Evolutionary conservation across 2,113 vertebrate species (phyloP).

Genomic region (Macrotis lagotis): DNA sequence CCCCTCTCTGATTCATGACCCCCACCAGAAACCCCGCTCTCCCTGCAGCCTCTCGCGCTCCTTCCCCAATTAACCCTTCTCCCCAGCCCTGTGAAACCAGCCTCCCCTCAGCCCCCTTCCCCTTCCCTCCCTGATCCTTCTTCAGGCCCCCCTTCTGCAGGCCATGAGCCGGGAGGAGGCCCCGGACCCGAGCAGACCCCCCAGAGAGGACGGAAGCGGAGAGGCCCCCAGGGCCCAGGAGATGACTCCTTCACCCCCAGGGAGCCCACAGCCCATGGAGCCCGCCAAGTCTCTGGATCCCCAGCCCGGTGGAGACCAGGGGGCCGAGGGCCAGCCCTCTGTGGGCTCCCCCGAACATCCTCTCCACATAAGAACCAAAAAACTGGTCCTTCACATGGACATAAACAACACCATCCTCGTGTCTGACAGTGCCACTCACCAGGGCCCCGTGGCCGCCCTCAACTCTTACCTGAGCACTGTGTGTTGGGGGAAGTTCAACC

Average conservation of each 20-base stretch:
- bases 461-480: conserved; percentile 88
- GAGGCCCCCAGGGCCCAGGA: background rate
- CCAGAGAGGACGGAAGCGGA: background rate
- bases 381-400: conserved; percentile 89
- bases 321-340: background rate
- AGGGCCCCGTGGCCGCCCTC: conserved; percentile 86
- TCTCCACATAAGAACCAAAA: conserved; percentile 67
- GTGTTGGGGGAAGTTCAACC: conserved; percentile 86
- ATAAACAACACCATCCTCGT: conserved; percentile 91
- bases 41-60: too few species aligned
- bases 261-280: background rate
- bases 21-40: background rate
- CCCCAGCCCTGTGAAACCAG: background rate
- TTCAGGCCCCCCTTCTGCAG: background rate
- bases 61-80: background rate
- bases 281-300: background rate
- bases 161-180: background rate
- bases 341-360: background rate
- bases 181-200: background rate
- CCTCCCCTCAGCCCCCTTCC: too few species aligned
- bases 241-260: background rate
- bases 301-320: background rate
- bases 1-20: background rate
- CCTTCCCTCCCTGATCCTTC: too few species aligned
- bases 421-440: conserved; percentile 86